phyloP scores from a whole-genome alignment of 1,140 invertebrate species.

The Lamellibrachia luymesi region DNA sequence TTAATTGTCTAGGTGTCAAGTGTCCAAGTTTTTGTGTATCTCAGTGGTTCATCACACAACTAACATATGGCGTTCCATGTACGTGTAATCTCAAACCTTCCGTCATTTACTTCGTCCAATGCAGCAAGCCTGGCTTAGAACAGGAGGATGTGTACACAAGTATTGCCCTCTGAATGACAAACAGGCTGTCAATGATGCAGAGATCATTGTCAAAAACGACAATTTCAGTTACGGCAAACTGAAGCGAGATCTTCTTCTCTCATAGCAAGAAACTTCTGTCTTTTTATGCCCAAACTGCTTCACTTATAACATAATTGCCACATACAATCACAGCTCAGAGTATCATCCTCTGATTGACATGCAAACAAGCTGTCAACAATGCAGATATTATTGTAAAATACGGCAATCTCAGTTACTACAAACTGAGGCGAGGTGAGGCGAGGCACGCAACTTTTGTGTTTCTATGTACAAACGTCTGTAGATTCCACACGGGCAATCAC shows the following conservation, averaged over 20 bases:
- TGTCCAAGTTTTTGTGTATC: background rate
- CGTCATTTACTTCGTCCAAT: background rate
- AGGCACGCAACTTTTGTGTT: background rate
- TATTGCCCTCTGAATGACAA: background rate
- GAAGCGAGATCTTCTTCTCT: background rate
- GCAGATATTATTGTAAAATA: background rate
- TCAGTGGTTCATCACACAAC: background rate
- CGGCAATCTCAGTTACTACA: background rate
- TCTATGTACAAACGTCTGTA: background rate
- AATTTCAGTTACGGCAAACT: background rate
- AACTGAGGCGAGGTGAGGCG: background rate
- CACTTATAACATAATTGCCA: too few species aligned
- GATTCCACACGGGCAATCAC: background rate
- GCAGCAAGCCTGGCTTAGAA: too few species aligned
- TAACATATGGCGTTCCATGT: background rate
- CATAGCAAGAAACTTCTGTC: background rate
- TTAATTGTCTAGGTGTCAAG: background rate
- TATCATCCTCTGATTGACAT: background rate
- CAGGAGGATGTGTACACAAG: background rate
- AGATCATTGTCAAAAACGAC: background rate
- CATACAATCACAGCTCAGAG: too few species aligned
- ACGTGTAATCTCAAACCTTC: background rate
- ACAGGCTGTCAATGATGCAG: background rate
- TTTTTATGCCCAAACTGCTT: background rate
- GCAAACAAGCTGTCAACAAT: background rate